These are phyloP conservation scores for Plectrocnemia conspersa DNA, from an alignment of 1,140 invertebrate species.

Conservation along the genomic window DNA sequence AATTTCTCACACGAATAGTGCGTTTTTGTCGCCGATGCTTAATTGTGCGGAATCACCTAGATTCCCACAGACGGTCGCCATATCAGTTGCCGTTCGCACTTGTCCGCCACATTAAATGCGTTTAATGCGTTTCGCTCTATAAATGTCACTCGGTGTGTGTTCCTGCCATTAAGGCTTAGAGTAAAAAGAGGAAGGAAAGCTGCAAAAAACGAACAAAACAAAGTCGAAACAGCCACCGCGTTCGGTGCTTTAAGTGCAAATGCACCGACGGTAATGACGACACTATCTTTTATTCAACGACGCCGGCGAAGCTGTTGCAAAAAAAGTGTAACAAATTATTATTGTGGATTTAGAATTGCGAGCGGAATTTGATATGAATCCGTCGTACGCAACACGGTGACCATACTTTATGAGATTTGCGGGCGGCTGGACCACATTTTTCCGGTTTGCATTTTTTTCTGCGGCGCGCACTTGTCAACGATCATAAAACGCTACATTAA, in stretches of 20 bases:
- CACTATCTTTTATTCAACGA: conserved; percentile 32
- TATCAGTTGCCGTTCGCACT: conserved; percentile 6
- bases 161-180: conserved; percentile 4
- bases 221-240: neutral
- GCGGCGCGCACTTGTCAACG: too few relatives aligned
- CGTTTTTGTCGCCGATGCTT: conserved; percentile 12
- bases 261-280: conserved; percentile 19
- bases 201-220: neutral
- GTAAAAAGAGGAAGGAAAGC: conserved; percentile 6
- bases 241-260: conserved; percentile 32
- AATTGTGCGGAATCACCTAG: conserved; percentile 23
- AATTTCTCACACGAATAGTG: conserved; percentile 11
- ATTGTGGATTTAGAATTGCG: conserved; percentile 20
- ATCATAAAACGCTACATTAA: too few relatives aligned
- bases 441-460: too few relatives aligned
- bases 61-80: conserved; percentile 26
- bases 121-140: conserved; percentile 28
- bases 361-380: conserved; percentile 23
- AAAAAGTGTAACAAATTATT: conserved; percentile 35
- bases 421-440: too few relatives aligned
- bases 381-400: too few relatives aligned
- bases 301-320: conserved; percentile 18
- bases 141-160: conserved; percentile 32
- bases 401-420: too few relatives aligned
- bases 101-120: conserved; percentile 18